Evolutionary conservation across 1,140 invertebrate species (phyloP).

Genomic region (Bombus turneri): DNA sequence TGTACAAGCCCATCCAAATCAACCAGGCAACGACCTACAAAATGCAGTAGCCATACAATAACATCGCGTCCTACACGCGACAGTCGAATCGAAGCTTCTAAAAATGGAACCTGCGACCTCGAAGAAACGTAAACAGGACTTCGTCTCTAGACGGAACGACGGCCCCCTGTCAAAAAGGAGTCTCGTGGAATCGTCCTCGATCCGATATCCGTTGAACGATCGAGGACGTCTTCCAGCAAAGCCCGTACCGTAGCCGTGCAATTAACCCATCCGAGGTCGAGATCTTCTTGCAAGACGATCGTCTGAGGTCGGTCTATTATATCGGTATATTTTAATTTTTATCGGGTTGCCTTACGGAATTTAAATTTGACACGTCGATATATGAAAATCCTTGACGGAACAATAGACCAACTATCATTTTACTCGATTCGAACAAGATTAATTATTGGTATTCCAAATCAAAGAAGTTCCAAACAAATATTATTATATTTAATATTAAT

Average conservation of each 20-base stretch:
- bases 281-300: background rate
- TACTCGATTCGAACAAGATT: background rate
- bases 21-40: background rate
- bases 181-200: slow-evolving; percentile 29
- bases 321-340: background rate
- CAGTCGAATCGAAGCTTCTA: slow-evolving; percentile 13
- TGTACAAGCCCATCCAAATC: background rate
- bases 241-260: background rate
- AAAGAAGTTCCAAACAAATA: background rate
- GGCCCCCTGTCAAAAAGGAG: slow-evolving; percentile 33
- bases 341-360: background rate
- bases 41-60: background rate
- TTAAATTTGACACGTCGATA: background rate
- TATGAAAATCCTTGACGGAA: no score
- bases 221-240: background rate
- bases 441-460: no score
- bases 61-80: background rate
- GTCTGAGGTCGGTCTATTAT: background rate
- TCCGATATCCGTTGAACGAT: slow-evolving; percentile 16
- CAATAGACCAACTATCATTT: background rate
- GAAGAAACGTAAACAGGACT: slow-evolving; percentile 16
- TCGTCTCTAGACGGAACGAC: background rate
- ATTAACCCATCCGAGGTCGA: background rate
- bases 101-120: slow-evolving; percentile 20
- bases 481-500: no score